A percentile compares a stretch with the other conserved stretches of the same genome.
Conservation (phyloP, 2,888 invertebrate genomes). For the Aphidius colemani region DNA sequence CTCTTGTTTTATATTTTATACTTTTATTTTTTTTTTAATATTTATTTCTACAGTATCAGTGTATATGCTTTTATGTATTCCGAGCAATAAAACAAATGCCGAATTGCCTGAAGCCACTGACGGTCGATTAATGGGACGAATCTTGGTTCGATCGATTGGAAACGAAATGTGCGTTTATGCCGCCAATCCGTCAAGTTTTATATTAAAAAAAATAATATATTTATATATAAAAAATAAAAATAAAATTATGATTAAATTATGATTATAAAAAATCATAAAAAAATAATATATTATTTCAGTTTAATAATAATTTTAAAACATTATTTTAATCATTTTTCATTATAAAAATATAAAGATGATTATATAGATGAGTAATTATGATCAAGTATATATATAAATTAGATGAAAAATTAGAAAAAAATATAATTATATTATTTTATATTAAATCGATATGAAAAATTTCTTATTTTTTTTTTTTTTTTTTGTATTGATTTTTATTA, state of each 20-base stretch:
- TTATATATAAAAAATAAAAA: neutral
- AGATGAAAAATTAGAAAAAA: neutral
- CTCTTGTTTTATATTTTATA: neutral
- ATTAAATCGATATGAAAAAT: neutral
- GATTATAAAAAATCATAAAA: neutral
- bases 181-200: conserved; percentile 7
- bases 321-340: too few species aligned
- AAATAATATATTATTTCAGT: neutral
- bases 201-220: neutral
- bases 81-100: conserved; percentile 16
- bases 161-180: conserved; percentile 19
- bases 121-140: conserved; percentile 19
- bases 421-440: neutral
- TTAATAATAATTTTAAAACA: neutral
- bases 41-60: neutral
- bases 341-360: too few species aligned
- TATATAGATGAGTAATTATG: too few species aligned
- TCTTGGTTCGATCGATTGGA: conserved; percentile 18
- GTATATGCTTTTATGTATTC: neutral
- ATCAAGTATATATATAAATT: neutral
- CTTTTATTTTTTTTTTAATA: neutral
- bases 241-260: neutral
- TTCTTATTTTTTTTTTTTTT: neutral
- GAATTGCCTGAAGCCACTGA: conserved; percentile 11
- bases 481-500: too few species aligned